A percentile compares a stretch with the other conserved stretches of the same genome.
phyloP scores from a whole-genome alignment of 92 coral and sea anemone species.

The Muricea muricata region DNA sequence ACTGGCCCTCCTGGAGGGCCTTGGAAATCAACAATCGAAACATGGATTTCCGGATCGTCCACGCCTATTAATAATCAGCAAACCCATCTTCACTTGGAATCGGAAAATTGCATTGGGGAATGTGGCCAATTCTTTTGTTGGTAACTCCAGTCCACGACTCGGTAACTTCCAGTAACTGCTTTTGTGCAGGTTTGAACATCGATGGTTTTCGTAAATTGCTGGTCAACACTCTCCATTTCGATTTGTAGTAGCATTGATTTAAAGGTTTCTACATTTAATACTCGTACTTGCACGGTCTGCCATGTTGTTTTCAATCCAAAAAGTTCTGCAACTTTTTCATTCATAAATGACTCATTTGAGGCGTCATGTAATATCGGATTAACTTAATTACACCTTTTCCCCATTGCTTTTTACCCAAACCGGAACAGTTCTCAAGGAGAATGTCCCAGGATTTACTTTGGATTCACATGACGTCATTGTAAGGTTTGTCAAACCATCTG shows the following conservation, averaged over 20 bases:
- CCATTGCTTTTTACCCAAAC: slow-evolving; percentile 11
- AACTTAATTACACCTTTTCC: background rate
- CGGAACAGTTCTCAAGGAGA: background rate
- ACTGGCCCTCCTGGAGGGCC: background rate
- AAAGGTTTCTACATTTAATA: background rate
- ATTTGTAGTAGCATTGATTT: background rate
- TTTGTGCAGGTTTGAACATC: background rate
- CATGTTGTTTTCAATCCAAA: background rate
- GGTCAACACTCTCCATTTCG: background rate
- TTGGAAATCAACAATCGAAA: background rate
- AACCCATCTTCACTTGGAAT: slow-evolving; percentile 1
- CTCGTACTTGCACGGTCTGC: background rate
- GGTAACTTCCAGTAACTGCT: background rate
- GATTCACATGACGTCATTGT: slow-evolving; percentile 15
- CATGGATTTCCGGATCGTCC: background rate
- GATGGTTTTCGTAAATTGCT: background rate
- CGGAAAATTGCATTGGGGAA: slow-evolving; percentile 15
- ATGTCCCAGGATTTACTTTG: background rate
- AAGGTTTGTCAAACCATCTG: background rate
- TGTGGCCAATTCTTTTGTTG: slow-evolving; percentile 17
- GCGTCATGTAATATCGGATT: background rate
- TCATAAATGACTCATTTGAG: slow-evolving; percentile 12
- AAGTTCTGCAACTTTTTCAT: background rate
- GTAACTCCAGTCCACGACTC: background rate
- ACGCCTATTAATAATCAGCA: background rate